phyloP scores from a whole-genome alignment of 2,113 vertebrate genomes.

The Rhabdornis inornatus region DNA sequence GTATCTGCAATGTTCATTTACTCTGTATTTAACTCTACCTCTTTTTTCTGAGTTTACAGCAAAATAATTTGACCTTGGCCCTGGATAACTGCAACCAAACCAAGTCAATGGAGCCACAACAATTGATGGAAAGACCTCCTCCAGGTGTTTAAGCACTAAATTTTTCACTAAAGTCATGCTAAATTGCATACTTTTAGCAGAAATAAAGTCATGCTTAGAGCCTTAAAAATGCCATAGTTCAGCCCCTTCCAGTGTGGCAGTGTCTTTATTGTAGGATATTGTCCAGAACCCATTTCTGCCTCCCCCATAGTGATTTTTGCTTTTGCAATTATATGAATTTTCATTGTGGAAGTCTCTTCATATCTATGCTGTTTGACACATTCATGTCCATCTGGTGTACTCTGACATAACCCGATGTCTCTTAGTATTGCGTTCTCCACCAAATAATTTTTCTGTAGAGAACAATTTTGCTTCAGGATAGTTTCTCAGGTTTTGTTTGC shows the following conservation, averaged over 20 bases:
- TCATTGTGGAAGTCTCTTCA: neutral
- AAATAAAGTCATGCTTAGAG: neutral
- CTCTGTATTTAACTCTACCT: neutral
- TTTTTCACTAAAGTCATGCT: neutral
- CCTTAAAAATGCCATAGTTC: neutral
- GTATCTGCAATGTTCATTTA: neutral
- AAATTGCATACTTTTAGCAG: neutral
- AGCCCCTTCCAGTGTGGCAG: neutral
- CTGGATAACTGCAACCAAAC: neutral
- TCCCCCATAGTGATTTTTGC: neutral
- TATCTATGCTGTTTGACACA: neutral
- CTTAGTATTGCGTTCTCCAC: neutral
- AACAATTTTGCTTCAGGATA: neutral
- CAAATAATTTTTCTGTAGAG: neutral
- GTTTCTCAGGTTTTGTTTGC: neutral
- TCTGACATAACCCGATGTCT: neutral
- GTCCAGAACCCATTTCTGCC: neutral
- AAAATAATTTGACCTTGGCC: neutral
- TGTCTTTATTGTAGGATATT: neutral
- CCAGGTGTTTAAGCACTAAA: neutral
- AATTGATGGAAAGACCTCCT: neutral
- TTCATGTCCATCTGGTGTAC: neutral
- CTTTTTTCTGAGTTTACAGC: neutral
- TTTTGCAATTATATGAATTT: neutral
- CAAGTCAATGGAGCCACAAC: neutral